Evolutionary conservation across 2,113 vertebrate genomes (phyloP).

Genomic region (Nettapus auritus): DNA sequence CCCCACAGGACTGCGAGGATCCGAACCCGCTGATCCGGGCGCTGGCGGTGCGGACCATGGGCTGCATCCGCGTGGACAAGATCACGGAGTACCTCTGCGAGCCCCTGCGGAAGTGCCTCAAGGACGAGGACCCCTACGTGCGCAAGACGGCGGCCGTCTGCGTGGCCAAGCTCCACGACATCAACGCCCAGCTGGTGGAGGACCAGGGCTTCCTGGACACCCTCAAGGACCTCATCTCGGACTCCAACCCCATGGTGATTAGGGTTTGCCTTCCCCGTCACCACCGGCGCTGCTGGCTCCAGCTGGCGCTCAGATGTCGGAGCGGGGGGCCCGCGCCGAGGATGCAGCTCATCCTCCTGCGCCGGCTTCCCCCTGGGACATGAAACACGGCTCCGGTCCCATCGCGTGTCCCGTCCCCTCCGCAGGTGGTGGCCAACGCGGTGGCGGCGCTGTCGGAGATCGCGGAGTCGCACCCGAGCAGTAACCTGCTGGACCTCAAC

Average conservation of each 20-base stretch:
- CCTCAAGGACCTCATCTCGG: conserved; percentile 96
- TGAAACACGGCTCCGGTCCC: background rate
- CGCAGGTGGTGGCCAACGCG: conserved; percentile 94
- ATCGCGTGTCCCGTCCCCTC: background rate
- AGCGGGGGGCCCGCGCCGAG: accelerated
- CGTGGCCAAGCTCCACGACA: conserved; percentile 97
- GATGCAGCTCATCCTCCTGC: background rate
- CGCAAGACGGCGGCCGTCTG: conserved; percentile 96
- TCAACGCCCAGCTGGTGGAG: conserved; percentile 96
- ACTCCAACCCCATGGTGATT: conserved; percentile 98
- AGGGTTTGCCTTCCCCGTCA: background rate
- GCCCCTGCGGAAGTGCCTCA: conserved; percentile 94
- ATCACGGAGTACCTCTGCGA: conserved; percentile 98
- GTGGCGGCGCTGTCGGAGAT: conserved; percentile 97
- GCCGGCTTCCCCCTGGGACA: background rate
- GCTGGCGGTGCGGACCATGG: conserved; percentile 96
- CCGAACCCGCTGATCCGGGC: conserved; percentile 97
- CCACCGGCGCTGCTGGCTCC: background rate
- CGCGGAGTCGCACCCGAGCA: conserved; percentile 96
- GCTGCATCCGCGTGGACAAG: conserved; percentile 97
- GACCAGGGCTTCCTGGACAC: conserved; percentile 98
- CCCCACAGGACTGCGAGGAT: conserved; percentile 92
- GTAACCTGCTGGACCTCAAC: conserved; percentile 95
- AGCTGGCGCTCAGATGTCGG: background rate
- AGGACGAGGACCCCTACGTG: conserved; percentile 97